Evolutionary conservation across 2,888 invertebrate genomes (phyloP).

Genomic region (Drosophila leonis): DNA sequence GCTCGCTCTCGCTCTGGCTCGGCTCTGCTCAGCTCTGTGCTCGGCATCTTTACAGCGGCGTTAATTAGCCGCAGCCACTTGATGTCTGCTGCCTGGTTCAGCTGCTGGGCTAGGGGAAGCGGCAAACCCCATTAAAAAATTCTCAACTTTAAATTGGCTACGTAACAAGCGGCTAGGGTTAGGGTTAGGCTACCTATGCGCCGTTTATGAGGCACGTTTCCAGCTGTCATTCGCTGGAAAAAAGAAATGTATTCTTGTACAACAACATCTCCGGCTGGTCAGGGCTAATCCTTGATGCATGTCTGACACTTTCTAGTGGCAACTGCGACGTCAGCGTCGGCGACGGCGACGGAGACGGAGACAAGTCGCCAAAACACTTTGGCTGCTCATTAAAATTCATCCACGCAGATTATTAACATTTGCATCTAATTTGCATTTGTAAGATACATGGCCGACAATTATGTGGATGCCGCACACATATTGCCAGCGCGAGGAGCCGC

Average conservation of each 20-base stretch:
- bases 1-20: background rate
- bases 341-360: conserved; percentile 22
- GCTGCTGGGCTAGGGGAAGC: conserved; percentile 46
- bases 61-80: conserved; percentile 81
- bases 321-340: conserved; percentile 6
- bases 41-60: conserved; percentile 64
- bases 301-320: conserved; percentile 60
- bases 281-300: conserved; percentile 69
- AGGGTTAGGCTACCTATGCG: conserved; percentile 47
- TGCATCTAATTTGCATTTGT: conserved; percentile 81
- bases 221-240: conserved; percentile 55
- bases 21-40: background rate
- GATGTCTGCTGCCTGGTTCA: conserved; percentile 49
- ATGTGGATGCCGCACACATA: conserved; percentile 75
- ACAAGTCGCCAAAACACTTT: conserved; percentile 75
- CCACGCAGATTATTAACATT: conserved; percentile 81
- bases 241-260: conserved; percentile 1
- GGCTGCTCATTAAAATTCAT: conserved; percentile 77
- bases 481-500: conserved; percentile 34
- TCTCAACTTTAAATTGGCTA: conserved; percentile 59
- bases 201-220: conserved; percentile 53
- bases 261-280: conserved; percentile 49
- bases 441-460: conserved; percentile 82
- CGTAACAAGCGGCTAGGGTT: conserved; percentile 25
- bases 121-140: conserved; percentile 29